These are phyloP conservation scores for Apistogramma diplotaenia DNA, from an alignment of 2,113 vertebrate genomes.

Conservation along the genomic window DNA sequence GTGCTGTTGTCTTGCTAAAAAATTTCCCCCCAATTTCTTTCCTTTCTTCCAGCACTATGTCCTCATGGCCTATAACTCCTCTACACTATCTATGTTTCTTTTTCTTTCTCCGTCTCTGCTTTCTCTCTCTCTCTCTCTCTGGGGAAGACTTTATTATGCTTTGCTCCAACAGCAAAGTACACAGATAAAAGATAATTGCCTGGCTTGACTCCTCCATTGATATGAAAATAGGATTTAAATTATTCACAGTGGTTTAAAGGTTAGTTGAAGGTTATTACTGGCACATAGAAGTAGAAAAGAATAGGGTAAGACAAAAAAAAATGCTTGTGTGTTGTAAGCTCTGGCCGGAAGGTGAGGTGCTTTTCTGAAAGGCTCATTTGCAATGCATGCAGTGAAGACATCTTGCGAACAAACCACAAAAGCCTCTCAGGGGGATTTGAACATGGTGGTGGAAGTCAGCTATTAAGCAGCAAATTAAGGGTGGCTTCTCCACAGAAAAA, in stretches of 20 bases:
- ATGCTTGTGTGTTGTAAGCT: constrained; percentile 71
- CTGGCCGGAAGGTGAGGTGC: constrained; percentile 77
- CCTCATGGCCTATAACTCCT: constrained; percentile 42
- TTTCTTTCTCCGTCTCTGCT: neutral
- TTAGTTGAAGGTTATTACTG: constrained; percentile 99
- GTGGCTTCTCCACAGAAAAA: constrained; percentile 77
- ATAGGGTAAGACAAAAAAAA: neutral
- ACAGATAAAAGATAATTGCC: constrained; percentile 99
- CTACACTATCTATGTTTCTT: constrained; percentile 31
- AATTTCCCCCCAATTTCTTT: constrained; percentile 27
- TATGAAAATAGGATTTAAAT: constrained; percentile 96
- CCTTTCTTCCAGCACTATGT: constrained; percentile 3
- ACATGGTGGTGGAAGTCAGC: constrained; percentile 84
- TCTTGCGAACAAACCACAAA: constrained; percentile 81
- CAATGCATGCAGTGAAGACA: constrained; percentile 76
- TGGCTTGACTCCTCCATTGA: constrained; percentile 95
- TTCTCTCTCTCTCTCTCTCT: constrained; percentile 14
- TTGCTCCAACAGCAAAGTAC: constrained; percentile 90
- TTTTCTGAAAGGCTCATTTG: constrained; percentile 88
- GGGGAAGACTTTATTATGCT: constrained; percentile 92
- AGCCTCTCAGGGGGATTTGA: constrained; percentile 85
- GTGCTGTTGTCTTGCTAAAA: constrained; percentile 14
- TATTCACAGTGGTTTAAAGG: constrained; percentile 95
- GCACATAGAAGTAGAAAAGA: constrained; percentile 72
- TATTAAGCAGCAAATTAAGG: constrained; percentile 94